Evolutionary conservation across 2,888 invertebrate species (phyloP).

Genomic region (Drosophila setosimentum): DNA sequence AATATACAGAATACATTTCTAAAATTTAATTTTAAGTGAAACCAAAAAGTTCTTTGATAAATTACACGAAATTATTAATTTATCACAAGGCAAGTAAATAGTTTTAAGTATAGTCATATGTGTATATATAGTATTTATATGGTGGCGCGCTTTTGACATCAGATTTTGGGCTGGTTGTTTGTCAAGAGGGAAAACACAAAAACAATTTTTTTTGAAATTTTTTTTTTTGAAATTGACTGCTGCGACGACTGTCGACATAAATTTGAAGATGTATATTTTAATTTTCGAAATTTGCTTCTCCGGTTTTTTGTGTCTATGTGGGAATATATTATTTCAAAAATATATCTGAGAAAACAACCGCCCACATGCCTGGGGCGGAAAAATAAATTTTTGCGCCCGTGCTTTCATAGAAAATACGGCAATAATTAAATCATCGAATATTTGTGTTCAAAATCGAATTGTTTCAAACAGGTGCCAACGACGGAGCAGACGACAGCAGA

Average conservation of each 20-base stretch:
- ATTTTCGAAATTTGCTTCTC: slow-evolving; percentile 14
- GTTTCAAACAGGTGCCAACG: slow-evolving; percentile 73
- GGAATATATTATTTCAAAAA: slow-evolving; percentile 29
- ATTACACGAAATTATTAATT: slow-evolving; percentile 60
- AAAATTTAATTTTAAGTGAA: slow-evolving; percentile 33
- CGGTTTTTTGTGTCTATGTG: neutral
- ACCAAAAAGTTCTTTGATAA: slow-evolving; percentile 58
- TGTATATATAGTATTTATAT: slow-evolving; percentile 25
- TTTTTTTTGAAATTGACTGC: slow-evolving; percentile 43
- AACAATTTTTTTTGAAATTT: slow-evolving; percentile 14
- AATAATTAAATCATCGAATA: slow-evolving; percentile 80
- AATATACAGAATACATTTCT: slow-evolving; percentile 11
- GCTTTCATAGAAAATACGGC: slow-evolving; percentile 46
- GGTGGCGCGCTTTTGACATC: slow-evolving; percentile 74
- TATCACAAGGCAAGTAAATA: slow-evolving; percentile 55
- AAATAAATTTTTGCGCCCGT: slow-evolving; percentile 38
- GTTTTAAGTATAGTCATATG: slow-evolving; percentile 20
- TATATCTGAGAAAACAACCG: slow-evolving; percentile 40
- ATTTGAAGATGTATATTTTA: slow-evolving; percentile 35
- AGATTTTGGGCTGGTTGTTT: slow-evolving; percentile 54
- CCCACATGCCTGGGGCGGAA: slow-evolving; percentile 53
- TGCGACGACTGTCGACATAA: slow-evolving; percentile 49
- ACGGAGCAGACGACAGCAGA: slow-evolving; percentile 50
- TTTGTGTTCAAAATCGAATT: slow-evolving; percentile 71
- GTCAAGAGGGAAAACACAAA: slow-evolving; percentile 39